phyloP scores from a whole-genome alignment of 2,113 vertebrate species.

The Alligator mississippiensis region DNA sequence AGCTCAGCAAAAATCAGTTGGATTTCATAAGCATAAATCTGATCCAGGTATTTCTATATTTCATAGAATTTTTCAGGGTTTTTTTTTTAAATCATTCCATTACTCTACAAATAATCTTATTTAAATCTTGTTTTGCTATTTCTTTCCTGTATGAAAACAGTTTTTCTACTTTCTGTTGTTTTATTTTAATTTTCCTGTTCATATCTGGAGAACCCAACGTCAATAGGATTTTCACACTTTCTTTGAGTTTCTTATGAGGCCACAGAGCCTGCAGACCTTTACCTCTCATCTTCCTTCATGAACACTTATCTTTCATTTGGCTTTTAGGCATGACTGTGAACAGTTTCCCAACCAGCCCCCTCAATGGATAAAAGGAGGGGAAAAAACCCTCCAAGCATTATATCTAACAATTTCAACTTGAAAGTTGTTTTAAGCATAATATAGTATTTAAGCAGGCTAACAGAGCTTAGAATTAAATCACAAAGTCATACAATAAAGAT shows the following conservation, averaged over 20 bases:
- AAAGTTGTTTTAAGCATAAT: background rate
- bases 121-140: background rate
- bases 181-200: slow-evolving; percentile 32
- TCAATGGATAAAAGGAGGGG: background rate
- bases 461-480: background rate
- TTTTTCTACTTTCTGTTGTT: slow-evolving; percentile 20
- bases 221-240: slow-evolving; percentile 27
- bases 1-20: background rate
- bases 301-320: slow-evolving; percentile 36
- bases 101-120: background rate
- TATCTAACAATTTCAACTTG: background rate
- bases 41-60: background rate
- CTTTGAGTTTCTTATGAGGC: background rate
- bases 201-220: background rate
- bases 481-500: background rate
- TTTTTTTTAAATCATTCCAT: background rate
- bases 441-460: background rate
- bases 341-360: background rate
- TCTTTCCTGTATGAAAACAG: background rate
- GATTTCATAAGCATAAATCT: background rate
- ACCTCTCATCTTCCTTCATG: slow-evolving; percentile 21
- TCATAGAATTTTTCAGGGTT: background rate
- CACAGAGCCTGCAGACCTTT: slow-evolving; percentile 28
- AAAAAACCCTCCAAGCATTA: background rate
- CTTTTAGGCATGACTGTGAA: background rate